Evolutionary conservation across 2,888 invertebrate genomes (phyloP).

Genomic region (Pyrrhosoma nymphula): DNA sequence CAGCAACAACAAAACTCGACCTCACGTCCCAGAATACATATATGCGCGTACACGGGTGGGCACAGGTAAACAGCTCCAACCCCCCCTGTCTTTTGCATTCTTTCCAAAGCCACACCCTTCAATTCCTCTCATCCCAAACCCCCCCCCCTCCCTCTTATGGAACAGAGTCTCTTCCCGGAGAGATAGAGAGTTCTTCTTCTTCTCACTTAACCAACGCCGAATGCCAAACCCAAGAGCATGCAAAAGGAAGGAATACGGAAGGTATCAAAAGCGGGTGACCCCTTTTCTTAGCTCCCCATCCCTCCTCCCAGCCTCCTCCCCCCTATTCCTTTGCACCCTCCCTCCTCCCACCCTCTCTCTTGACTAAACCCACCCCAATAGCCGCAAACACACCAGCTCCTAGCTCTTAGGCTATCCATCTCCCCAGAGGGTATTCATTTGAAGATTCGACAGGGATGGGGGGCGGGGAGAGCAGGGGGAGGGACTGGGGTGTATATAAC

Average conservation of each 20-base stretch:
- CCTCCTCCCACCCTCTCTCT: not conserved
- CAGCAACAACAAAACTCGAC: not conserved
- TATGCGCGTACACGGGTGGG: not conserved
- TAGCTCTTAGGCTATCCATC: constrained; percentile 34
- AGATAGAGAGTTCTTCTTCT: not conserved
- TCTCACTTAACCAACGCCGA: constrained; percentile 39
- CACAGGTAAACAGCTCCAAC: not conserved
- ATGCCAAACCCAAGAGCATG: constrained; percentile 34
- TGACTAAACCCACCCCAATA: not conserved
- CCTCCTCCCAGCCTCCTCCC: not conserved
- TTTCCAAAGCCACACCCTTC: not conserved
- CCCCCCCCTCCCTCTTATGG: not conserved
- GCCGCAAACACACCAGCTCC: constrained; percentile 37
- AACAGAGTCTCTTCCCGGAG: not conserved
- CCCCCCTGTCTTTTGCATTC: not conserved
- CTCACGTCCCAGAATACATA: constrained; percentile 23
- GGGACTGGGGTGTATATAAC: not conserved
- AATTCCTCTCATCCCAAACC: not conserved
- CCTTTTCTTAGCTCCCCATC: not conserved
- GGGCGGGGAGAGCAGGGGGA: not conserved
- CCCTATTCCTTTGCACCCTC: not conserved
- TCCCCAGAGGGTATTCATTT: constrained; percentile 46
- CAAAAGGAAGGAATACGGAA: constrained; percentile 46
- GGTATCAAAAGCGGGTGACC: constrained; percentile 54
- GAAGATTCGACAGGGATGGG: constrained; percentile 23